phyloP scores from a whole-genome alignment of 2,113 vertebrate species.

The Calidris pugnax region DNA sequence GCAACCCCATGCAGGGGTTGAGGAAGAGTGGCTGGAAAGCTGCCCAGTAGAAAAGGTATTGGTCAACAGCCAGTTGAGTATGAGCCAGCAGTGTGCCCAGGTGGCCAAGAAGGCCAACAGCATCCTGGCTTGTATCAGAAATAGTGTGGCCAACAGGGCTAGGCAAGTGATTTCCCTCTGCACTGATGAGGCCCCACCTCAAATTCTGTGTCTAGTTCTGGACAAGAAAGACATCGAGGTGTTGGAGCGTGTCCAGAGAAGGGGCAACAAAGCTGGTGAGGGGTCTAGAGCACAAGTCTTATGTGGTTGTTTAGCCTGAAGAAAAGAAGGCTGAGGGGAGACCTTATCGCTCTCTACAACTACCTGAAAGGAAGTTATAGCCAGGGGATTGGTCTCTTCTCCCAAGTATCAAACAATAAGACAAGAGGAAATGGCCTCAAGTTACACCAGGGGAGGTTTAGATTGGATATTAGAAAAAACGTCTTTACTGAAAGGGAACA shows the following conservation, averaged over 20 bases:
- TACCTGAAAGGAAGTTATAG: neutral
- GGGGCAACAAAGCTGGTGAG: rapidly evolving
- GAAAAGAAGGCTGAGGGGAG: neutral
- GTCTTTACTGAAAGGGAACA: neutral
- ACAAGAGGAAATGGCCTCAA: neutral
- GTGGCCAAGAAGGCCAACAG: neutral
- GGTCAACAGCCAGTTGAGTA: rapidly evolving
- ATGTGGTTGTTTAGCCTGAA: neutral
- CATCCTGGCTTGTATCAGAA: neutral
- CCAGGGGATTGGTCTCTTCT: rapidly evolving
- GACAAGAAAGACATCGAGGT: neutral
- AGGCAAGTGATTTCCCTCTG: rapidly evolving
- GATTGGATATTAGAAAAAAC: neutral
- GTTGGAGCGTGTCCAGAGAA: rapidly evolving
- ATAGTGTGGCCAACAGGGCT: neutral
- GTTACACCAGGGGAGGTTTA: neutral
- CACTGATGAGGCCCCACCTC: neutral
- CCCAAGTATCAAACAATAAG: neutral
- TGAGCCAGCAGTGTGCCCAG: neutral
- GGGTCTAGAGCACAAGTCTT: neutral
- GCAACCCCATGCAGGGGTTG: neutral
- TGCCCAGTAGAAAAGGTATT: neutral
- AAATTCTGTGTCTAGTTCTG: neutral
- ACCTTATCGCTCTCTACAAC: rapidly evolving
- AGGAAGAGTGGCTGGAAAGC: neutral